These are phyloP conservation scores for Ametastegia equiseti DNA, from an alignment of 2,888 invertebrate species.

Conservation along the genomic window DNA sequence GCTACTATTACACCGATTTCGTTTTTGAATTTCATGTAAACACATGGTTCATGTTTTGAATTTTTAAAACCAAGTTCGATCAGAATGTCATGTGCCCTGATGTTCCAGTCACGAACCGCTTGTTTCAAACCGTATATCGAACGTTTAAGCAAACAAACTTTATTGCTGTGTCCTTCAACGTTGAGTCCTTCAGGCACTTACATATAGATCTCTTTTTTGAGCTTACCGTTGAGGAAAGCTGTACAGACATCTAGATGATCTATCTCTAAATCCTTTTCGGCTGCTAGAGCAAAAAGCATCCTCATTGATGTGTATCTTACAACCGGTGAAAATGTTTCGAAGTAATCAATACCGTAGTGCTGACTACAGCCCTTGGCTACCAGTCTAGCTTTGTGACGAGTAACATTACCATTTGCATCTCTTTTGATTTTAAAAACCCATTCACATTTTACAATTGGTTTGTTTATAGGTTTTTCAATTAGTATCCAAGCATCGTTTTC, in stretches of 20 bases:
- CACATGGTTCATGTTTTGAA: neutral
- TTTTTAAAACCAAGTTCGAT: too few relatives aligned
- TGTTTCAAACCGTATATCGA: constrained; percentile 51
- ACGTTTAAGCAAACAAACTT: constrained; percentile 52
- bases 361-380: constrained; percentile 58
- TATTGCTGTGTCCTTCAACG: constrained; percentile 22
- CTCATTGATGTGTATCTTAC: constrained; percentile 42
- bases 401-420: constrained; percentile 53
- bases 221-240: constrained; percentile 60
- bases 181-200: constrained; percentile 51
- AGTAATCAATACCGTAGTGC: constrained; percentile 52
- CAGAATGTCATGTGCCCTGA: too few relatives aligned
- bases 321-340: constrained; percentile 55
- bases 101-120: constrained; percentile 47
- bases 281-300: constrained; percentile 54
- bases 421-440: constrained; percentile 60
- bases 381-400: constrained; percentile 55
- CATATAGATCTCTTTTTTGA: constrained; percentile 60
- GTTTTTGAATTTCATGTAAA: neutral
- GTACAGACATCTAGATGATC: constrained; percentile 60
- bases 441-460: constrained; percentile 55
- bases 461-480: constrained; percentile 53
- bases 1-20: neutral
- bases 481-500: constrained; percentile 58
- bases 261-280: constrained; percentile 54